phyloP scores from a whole-genome alignment of 1,140 invertebrate species.

The Drosophila watanabei region DNA sequence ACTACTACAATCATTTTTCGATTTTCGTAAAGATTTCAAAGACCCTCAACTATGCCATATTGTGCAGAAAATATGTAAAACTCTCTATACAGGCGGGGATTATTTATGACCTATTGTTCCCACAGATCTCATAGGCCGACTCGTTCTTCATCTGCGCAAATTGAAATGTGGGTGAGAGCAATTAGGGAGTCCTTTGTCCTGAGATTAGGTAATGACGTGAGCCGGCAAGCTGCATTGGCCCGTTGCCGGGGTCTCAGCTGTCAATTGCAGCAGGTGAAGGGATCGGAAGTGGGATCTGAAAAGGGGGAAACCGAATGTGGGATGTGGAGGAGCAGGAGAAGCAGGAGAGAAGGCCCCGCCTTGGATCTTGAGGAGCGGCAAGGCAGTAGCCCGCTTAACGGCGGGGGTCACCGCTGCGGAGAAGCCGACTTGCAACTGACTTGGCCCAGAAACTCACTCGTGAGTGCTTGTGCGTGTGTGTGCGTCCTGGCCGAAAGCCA shows the following conservation, averaged over 20 bases:
- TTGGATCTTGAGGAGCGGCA: constrained; percentile 9
- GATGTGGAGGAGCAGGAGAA: not conserved
- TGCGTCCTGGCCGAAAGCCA: constrained; percentile 72
- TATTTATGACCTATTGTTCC: constrained; percentile 3
- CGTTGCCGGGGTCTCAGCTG: constrained; percentile 62
- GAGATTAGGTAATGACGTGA: constrained; percentile 27
- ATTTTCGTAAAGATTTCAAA: not conserved
- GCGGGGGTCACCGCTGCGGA: constrained; percentile 14
- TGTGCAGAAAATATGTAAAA: not conserved
- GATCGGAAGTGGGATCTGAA: not conserved
- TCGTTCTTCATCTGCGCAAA: constrained; percentile 27
- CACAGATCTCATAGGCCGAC: not conserved
- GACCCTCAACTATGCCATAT: not conserved
- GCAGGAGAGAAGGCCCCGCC: not conserved
- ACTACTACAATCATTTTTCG: not conserved
- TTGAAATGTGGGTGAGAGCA: constrained; percentile 39
- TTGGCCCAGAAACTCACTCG: constrained; percentile 51
- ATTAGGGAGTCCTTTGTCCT: constrained; percentile 61
- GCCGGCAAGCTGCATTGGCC: constrained; percentile 36
- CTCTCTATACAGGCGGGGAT: not conserved
- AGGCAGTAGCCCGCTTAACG: constrained; percentile 48
- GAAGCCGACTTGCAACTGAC: constrained; percentile 58
- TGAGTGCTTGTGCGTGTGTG: constrained; percentile 19
- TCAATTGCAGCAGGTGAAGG: constrained; percentile 48
- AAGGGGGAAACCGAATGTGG: not conserved